Evolutionary conservation across 2,888 invertebrate genomes (phyloP).

Genomic region (Argyra leucocephala): DNA sequence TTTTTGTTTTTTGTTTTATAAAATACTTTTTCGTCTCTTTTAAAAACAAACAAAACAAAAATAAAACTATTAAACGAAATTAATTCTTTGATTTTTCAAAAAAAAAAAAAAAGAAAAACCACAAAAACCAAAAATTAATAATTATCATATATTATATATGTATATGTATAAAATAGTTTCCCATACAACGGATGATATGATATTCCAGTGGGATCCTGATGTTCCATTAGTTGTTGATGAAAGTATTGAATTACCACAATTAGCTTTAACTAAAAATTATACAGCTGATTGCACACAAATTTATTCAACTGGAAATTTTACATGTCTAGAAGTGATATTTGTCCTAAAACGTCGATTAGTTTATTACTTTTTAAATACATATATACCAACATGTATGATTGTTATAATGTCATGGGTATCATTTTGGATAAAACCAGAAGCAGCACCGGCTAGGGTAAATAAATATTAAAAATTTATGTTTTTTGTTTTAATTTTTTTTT

Average conservation of each 20-base stretch:
- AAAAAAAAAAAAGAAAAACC: background rate
- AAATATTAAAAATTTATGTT: background rate
- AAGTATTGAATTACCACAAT: constrained; percentile 78
- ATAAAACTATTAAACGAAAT: too few species aligned
- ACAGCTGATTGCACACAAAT: constrained; percentile 82
- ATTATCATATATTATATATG: background rate
- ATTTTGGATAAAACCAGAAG: constrained; percentile 92
- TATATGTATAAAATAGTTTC: constrained; percentile 53
- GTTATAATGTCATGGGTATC: constrained; percentile 96
- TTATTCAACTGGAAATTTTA: constrained; percentile 62
- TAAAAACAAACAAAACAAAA: too few species aligned
- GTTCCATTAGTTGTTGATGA: constrained; percentile 80
- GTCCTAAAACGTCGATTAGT: constrained; percentile 79
- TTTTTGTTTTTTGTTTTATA: too few species aligned
- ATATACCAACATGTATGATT: constrained; percentile 86
- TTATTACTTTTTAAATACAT: constrained; percentile 87
- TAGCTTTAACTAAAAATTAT: constrained; percentile 77
- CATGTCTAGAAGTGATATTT: constrained; percentile 83
- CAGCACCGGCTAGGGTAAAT: constrained; percentile 71
- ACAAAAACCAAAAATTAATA: background rate
- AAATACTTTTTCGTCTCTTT: too few species aligned
- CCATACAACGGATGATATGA: constrained; percentile 79
- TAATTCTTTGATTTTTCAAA: too few species aligned
- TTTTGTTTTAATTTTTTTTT: background rate
- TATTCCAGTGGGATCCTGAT: constrained; percentile 82